phyloP scores from a whole-genome alignment of 2,888 invertebrate genomes.

The Psylliodes chrysocephalus region DNA sequence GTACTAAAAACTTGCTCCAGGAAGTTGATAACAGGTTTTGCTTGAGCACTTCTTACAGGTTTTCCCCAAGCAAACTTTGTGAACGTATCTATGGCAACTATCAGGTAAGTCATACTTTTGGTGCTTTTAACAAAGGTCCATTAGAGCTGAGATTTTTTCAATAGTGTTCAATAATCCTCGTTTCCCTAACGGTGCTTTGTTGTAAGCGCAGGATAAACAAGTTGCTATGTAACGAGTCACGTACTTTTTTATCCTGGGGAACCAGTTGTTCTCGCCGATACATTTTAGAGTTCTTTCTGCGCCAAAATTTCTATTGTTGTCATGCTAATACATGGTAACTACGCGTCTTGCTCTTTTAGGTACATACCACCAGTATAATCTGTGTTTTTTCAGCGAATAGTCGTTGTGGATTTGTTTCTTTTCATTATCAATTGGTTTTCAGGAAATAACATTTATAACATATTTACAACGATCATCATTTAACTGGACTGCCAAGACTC shows the following conservation, averaged over 20 bases:
- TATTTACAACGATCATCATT: constrained; percentile 24
- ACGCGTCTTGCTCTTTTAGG: constrained; percentile 17
- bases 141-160: too few relatives aligned
- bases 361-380: constrained; percentile 32
- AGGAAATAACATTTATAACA: constrained; percentile 20
- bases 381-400: constrained; percentile 22
- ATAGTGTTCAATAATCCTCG: constrained; percentile 58
- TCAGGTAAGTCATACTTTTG: too few relatives aligned
- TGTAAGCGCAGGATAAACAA: constrained; percentile 58
- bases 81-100: too few relatives aligned
- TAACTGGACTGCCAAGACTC: constrained; percentile 40
- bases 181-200: constrained; percentile 51
- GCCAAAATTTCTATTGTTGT: constrained; percentile 49
- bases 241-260: constrained; percentile 55
- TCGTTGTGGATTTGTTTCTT: constrained; percentile 26
- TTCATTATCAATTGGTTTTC: constrained; percentile 15
- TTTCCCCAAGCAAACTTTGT: too few relatives aligned
- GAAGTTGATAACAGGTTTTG: too few relatives aligned
- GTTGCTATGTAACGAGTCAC: constrained; percentile 56
- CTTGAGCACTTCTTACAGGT: too few relatives aligned
- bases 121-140: too few relatives aligned
- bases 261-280: constrained; percentile 37
- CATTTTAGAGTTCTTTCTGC: constrained; percentile 43
- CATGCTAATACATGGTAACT: constrained; percentile 45
- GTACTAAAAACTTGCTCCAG: too few relatives aligned